phyloP scores from a whole-genome alignment of 2,888 invertebrate species.

The Hydriomena furcata region DNA sequence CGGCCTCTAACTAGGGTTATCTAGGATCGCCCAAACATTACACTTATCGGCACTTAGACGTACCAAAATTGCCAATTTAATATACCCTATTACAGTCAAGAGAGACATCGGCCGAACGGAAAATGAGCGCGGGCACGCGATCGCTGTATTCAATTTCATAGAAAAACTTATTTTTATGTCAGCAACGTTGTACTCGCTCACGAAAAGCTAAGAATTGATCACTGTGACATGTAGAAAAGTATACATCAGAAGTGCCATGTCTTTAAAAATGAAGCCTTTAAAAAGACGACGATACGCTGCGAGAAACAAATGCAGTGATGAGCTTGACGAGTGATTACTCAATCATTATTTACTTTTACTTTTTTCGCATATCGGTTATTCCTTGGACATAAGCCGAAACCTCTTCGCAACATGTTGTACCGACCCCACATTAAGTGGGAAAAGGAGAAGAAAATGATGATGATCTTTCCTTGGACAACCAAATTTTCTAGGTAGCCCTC shows the following conservation, averaged over 20 bases:
- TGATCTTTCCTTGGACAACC: too few species aligned
- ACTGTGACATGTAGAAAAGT: conserved; percentile 29
- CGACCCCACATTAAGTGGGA: too few species aligned
- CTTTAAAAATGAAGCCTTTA: neutral
- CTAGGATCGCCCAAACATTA: conserved; percentile 52
- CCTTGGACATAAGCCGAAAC: too few species aligned
- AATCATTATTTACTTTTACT: too few species aligned
- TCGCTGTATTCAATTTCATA: conserved; percentile 74
- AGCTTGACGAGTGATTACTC: too few species aligned
- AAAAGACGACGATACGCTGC: too few species aligned
- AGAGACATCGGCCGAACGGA: conserved; percentile 67
- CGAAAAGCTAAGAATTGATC: conserved; percentile 63
- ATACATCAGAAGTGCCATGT: conserved; percentile 10
- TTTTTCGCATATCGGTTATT: too few species aligned
- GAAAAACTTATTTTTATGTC: conserved; percentile 71
- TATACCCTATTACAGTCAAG: conserved; percentile 63
- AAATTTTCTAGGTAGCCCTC: too few species aligned
- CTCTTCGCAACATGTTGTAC: too few species aligned
- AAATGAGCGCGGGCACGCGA: conserved; percentile 70
- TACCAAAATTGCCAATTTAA: conserved; percentile 68
- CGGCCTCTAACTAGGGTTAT: conserved; percentile 65
- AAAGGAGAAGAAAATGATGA: too few species aligned
- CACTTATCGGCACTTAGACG: conserved; percentile 58
- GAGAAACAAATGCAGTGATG: too few species aligned
- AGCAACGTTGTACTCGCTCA: conserved; percentile 56